Evolutionary conservation across 92 coral and sea anemone genomes (phyloP).

Genomic region (Epizoanthus rinbou): DNA sequence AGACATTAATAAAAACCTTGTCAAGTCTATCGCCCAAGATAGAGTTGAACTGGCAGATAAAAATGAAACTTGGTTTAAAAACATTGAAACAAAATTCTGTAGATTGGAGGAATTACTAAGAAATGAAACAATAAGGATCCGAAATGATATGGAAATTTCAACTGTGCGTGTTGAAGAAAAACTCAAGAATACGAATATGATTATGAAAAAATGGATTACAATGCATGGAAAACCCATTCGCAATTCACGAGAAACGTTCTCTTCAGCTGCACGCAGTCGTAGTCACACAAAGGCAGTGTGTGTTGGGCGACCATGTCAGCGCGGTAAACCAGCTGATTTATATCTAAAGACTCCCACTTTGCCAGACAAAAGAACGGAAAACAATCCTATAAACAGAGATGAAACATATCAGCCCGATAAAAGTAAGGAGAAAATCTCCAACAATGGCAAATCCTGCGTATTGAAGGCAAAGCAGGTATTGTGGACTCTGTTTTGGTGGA

Average conservation of each 20-base stretch:
- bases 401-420: not conserved
- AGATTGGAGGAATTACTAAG: conserved; percentile 7
- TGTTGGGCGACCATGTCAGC: too few species aligned
- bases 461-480: not conserved
- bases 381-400: not conserved
- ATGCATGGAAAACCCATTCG: conserved; percentile 6
- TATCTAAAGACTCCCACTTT: not conserved
- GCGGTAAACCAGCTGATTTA: too few species aligned
- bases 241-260: not conserved
- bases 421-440: not conserved
- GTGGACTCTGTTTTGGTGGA: not conserved
- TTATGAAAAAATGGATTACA: conserved; percentile 17
- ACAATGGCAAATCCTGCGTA: not conserved
- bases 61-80: not conserved
- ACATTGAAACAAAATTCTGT: not conserved
- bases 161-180: conserved; percentile 1
- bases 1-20: not conserved
- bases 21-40: not conserved
- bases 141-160: conserved; percentile 5
- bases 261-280: not conserved
- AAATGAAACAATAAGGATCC: not conserved
- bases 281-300: not conserved
- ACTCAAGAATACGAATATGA: conserved; percentile 1
- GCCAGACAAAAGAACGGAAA: not conserved
- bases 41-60: not conserved